Evolutionary conservation across 2,888 invertebrate genomes (phyloP), one percentile per base, ranked within the genome.

Genomic region (Entomobrya multifasciata): DNA sequence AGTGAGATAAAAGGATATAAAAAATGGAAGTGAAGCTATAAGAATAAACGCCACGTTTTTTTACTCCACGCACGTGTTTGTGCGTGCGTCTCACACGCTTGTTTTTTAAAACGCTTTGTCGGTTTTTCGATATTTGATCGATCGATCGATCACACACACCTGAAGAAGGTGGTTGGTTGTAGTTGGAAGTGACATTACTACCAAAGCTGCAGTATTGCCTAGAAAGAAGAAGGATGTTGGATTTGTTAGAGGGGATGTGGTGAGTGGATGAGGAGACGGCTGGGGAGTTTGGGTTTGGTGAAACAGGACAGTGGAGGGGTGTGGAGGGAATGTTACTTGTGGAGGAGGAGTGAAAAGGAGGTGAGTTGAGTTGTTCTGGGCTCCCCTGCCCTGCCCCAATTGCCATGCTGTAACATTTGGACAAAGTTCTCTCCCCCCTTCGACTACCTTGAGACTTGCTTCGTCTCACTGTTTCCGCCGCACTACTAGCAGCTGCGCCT

Each of bases 141-240:
- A 44, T 52, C 52, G 74, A 52, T 52, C 55, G n/a, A 55, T 36
- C 5, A 57, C 25, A 88, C 86, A 67, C 87, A 87, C 89, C 88
- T 88, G 86, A 65, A 74, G 81, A 86, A 88, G 87, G 81, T 88
- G 88, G 87, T 86, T 87, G 88, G 88, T 76, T 86, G 86, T 88
- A 88, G 88, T 88, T 88, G 87, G 89, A 86, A 90, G 91, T 90
- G 90, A 91, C 91, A 95, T 95, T 96, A 96, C 96, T 96, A 96
- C 96, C 96, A 96, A 96, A 96, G 96, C 96, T 96, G 96, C 96
- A 96, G 96, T 96, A 96, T 95, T 96, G 96, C 94, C 96, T 95
- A 94, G 96, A 95, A 94, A 95, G 95, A 88, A 90, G 90, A 72
- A 90, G 89, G 90, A 91, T 87, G 76, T 91, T 90, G 82, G 90